Base-by-base conservation (phyloP, 2,113 vertebrate species). In the Phaethornis superciliosus region DNA sequence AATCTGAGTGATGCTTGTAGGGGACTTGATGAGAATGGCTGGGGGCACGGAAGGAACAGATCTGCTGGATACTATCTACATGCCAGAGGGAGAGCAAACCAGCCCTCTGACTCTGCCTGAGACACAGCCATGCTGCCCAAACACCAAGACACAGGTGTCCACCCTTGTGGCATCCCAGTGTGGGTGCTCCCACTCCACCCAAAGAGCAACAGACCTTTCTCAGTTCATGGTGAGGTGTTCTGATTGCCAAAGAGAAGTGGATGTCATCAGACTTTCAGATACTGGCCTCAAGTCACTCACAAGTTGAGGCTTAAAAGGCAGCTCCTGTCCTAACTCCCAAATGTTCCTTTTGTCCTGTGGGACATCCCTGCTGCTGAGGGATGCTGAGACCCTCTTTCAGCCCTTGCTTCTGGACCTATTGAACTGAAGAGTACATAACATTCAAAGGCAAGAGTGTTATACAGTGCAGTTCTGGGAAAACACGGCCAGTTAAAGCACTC, bases 371-470 rank as follows among this genome's bases (percentile, higher is more conserved):
- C 56, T 35, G 51, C 35, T 11, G 1, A 20, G 8, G 9, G 8
- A 8, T 33, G 30, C 27, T 5, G 10, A 27, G 54, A 23, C 6
- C 10, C 20, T 6, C 33, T 42, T 49, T 52, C 37, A 70, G 27
- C 27, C 6, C 10, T 35, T 58, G 46, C 46, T 69, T 19, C 83
- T 58, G 32, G 19, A 90, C 58, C 4, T 10, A 8, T 26, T 15
- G 30, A 37, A 35, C 18, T n/a, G 30, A 60, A 7, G 24, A 56
- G 10, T 10, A 19, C 0, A 0, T 21, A 17, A 28, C 35, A 12
- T 23, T 68, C 47, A 32, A 67, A 74, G 16, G 7, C 3, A 5
- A 49, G 49, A 46, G 12, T 51, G 74, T 75, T 76, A 59, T 5
- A 32, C 6, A 23, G 22, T 6, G 3, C 12, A 35, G 0, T 68